phyloP scores from a whole-genome alignment of 2,113 vertebrate species.

The Tragelaphus buxtoni region DNA sequence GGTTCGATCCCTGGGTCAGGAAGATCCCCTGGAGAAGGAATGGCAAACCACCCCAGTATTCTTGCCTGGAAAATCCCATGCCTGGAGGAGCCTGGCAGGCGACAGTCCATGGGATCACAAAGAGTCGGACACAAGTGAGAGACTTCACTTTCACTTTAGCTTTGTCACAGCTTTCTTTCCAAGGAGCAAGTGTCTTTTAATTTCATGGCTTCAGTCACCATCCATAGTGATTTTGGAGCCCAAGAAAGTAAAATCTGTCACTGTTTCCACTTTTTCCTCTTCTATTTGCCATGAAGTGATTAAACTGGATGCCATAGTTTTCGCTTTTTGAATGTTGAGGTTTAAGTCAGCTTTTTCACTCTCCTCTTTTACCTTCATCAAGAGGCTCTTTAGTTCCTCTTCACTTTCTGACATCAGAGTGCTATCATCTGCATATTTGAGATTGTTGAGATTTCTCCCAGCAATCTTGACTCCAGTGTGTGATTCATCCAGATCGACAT shows the following conservation, averaged over 20 bases:
- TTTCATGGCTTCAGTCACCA: neutral
- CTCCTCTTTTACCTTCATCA: neutral
- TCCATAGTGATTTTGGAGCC: neutral
- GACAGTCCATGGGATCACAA: neutral
- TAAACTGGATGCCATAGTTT: neutral
- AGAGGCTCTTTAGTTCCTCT: neutral
- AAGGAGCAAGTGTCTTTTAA: neutral
- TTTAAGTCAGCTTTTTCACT: neutral
- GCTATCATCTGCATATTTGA: neutral
- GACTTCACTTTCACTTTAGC: neutral
- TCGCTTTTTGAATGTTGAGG: neutral
- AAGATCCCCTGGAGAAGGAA: neutral
- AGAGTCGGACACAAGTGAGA: neutral
- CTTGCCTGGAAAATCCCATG: neutral
- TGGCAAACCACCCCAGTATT: neutral
- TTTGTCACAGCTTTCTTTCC: neutral
- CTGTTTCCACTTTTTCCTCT: neutral
- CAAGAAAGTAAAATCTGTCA: neutral
- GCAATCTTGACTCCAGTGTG: neutral
- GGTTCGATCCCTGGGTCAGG: neutral
- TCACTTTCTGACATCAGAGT: neutral
- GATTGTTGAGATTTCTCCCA: neutral
- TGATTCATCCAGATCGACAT: neutral
- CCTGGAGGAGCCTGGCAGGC: neutral
- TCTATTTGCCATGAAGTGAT: neutral